Evolutionary conservation across 30 jellyfish, hydroid and myxozoan genomes (phyloP).

Genomic region (Cassiopea xamachana): DNA sequence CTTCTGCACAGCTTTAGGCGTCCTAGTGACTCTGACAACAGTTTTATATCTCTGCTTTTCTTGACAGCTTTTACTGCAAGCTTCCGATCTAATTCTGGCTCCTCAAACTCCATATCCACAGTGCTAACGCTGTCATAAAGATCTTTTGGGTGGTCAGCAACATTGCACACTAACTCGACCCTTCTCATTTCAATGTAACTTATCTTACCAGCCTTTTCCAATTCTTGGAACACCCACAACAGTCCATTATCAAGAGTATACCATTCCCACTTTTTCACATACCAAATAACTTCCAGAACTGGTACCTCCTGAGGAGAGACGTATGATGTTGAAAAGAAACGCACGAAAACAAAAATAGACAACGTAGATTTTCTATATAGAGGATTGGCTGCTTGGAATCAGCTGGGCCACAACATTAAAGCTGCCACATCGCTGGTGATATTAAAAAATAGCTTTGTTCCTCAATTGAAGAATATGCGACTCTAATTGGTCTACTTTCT

Average conservation of each 20-base stretch:
- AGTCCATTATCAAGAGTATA: constrained; percentile 48
- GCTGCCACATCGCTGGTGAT: too few relatives aligned
- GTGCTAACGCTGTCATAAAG: constrained; percentile 9
- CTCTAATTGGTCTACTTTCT: too few relatives aligned
- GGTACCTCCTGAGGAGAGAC: constrained; percentile 33
- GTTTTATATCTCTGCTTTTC: constrained; percentile 17
- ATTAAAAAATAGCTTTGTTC: too few relatives aligned
- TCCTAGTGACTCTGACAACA: constrained; percentile 23
- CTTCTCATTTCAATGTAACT: constrained; percentile 64
- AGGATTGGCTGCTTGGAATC: too few relatives aligned
- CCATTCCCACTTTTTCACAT: constrained; percentile 76
- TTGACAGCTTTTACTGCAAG: constrained; percentile 25
- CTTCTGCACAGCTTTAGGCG: constrained; percentile 10
- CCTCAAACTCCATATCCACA: constrained; percentile 32
- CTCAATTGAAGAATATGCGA: too few relatives aligned
- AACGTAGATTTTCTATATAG: too few relatives aligned
- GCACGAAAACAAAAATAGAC: too few relatives aligned
- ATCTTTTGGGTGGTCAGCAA: neutral
- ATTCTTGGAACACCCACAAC: constrained; percentile 74
- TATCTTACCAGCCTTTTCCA: constrained; percentile 62
- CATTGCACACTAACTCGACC: constrained; percentile 26
- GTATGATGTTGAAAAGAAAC: neutral
- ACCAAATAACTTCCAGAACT: constrained; percentile 73
- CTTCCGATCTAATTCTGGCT: neutral
- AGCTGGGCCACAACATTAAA: too few relatives aligned